Base-by-base conservation (phyloP, 1,140 invertebrate genomes). In the Drosophila pachea region DNA sequence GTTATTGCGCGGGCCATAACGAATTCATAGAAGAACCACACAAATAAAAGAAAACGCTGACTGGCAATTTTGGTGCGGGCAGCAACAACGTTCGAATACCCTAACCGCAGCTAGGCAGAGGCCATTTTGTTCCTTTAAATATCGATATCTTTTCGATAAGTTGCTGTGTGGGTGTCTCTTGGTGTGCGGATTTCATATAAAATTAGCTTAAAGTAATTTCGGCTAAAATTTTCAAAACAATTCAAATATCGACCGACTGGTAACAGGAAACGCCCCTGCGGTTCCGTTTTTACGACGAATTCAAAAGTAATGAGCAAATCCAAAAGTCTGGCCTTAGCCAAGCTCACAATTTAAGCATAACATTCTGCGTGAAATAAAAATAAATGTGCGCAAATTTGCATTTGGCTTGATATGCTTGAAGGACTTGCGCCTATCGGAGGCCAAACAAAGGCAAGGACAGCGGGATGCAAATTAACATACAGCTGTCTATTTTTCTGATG, bases 1-100 rank as follows among this genome's bases (percentile, higher is more conserved):
- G 74, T 75, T 56, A 63, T 63, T 63, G 50, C 50, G 64, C 81
- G 58, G 35, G 58, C 49, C 33, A 77, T 60, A 52, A 63, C 62
- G 48, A 59, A 69, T 58, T 61, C 65, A 50, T 62, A 61, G 29
- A 62, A 33, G 36, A 63, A 56, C 45, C 42, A 38, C 54, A 50
- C 33, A 54, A 58, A 48, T 63, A 50, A 38, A 59, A 54, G 38
- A 59, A 61, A 52, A 45, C 61, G 53, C 36, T 40, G 36, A 31
- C 7, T 32, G 11, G 9, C n/a, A 56, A 12, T 4, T 22, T 33
- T 6, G n/a, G 7, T 22, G 22, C 22, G 48, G 32, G 3, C 38
- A 70, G 22, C 45, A 11, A 7, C 35, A 43, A 49, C 66, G 31
- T 40, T n/a, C 32, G 4, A 9, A 64, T 56, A 68, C 50, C 36